Conservation (phyloP, 2,113 vertebrate species). For the rabbit (Oryctolagus cuniculus) region DNA sequence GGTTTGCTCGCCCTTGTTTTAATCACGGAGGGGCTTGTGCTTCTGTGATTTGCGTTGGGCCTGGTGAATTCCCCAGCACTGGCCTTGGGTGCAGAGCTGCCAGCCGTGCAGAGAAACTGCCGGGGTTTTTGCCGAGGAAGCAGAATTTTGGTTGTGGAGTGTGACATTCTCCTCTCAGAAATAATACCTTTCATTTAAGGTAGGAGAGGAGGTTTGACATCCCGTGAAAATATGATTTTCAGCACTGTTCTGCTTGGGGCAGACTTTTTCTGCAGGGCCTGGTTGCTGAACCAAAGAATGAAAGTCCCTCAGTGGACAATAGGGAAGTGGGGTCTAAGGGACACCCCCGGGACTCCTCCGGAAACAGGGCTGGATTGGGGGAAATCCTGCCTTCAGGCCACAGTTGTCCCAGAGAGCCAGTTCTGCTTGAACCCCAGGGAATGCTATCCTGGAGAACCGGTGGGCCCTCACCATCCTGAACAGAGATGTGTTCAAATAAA, state of each 20-base stretch:
- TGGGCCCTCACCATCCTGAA: neutral
- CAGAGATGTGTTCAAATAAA: neutral
- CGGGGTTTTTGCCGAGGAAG: constrained; percentile 78
- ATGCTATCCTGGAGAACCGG: neutral
- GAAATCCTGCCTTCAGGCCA: neutral
- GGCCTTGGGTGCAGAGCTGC: constrained; percentile 74
- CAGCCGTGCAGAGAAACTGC: constrained; percentile 73
- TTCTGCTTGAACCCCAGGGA: neutral
- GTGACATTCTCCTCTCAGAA: constrained; percentile 82
- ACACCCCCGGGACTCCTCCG: neutral
- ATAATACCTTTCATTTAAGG: constrained; percentile 86
- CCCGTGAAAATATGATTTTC: constrained; percentile 81
- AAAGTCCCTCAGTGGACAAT: neutral
- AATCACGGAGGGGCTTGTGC: constrained; percentile 52
- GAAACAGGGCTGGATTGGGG: rapidly evolving
- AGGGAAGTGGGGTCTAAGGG: neutral
- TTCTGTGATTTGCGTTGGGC: constrained; percentile 59
- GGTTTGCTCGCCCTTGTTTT: constrained; percentile 53
- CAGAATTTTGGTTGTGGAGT: constrained; percentile 81
- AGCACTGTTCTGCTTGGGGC: constrained; percentile 72
- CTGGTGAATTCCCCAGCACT: constrained; percentile 68
- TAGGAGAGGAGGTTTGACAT: constrained; percentile 81
- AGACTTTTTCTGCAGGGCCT: constrained; percentile 57
- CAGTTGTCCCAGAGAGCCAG: neutral
- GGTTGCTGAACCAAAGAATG: constrained; percentile 39